Percentiles rank a stretch among this genome's conserved stretches.
Conservation (phyloP, 2,797 vertebrate species). For the Brachyrhaphis roseni region DNA sequence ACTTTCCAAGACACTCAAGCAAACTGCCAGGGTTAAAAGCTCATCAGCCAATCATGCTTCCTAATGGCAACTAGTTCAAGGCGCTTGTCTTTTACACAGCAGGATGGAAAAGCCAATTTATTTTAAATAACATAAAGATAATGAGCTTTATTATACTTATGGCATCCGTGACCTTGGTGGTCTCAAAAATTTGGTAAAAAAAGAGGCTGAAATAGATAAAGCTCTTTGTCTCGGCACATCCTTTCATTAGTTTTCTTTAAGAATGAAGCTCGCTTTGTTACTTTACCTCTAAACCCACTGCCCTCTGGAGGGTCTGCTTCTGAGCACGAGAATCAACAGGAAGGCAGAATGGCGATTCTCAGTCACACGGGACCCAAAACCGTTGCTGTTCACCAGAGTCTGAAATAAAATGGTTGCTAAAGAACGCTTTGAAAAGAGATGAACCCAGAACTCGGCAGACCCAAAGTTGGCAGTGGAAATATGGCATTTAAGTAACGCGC, state of each 20-base stretch:
- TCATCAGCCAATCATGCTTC: slow-evolving; percentile 65
- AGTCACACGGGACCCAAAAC: slow-evolving; percentile 23
- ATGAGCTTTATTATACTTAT: slow-evolving; percentile 74
- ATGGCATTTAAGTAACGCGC: slow-evolving; percentile 18
- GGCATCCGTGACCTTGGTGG: slow-evolving; percentile 70
- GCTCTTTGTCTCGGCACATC: slow-evolving; percentile 66
- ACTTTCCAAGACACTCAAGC: slow-evolving; percentile 59
- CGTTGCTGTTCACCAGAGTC: slow-evolving; percentile 42
- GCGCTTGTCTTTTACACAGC: slow-evolving; percentile 44
- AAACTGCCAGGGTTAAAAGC: slow-evolving; percentile 38
- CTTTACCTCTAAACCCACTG: slow-evolving; percentile 50
- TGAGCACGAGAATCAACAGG: slow-evolving; percentile 49
- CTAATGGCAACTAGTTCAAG: slow-evolving; percentile 68
- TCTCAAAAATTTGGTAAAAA: slow-evolving; percentile 67
- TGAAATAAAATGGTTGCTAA: slow-evolving; percentile 42
- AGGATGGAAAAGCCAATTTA: slow-evolving; percentile 65
- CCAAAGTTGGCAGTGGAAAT: slow-evolving; percentile 20
- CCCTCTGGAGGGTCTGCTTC: slow-evolving; percentile 55
- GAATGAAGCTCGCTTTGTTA: slow-evolving; percentile 47
- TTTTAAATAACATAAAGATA: slow-evolving; percentile 74
- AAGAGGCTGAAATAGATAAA: slow-evolving; percentile 63
- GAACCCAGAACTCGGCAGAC: slow-evolving; percentile 21
- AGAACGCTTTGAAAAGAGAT: slow-evolving; percentile 52
- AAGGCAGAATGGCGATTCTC: slow-evolving; percentile 31
- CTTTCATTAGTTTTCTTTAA: slow-evolving; percentile 69